Conservation (phyloP, 2,797 vertebrate genomes). For the Typhlichthys subterraneus region DNA sequence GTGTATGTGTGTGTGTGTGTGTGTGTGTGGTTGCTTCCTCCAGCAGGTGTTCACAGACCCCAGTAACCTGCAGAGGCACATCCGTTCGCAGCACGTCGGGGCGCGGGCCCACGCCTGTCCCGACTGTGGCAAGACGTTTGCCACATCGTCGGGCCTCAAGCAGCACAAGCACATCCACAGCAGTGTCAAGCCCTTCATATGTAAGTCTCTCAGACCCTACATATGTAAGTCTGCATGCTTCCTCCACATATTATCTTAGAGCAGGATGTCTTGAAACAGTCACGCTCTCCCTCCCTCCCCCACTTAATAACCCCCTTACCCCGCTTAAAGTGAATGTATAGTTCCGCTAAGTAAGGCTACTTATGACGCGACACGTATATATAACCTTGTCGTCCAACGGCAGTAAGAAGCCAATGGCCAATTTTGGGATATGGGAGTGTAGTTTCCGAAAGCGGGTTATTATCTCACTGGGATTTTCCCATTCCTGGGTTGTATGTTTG, state of each 20-base stretch:
- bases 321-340: too few species aligned
- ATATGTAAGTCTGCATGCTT: constrained; percentile 82
- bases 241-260: constrained; percentile 41
- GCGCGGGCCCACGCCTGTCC: constrained; percentile 97
- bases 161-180: constrained; percentile 99
- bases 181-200: constrained; percentile 99
- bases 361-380: too few species aligned
- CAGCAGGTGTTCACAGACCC: constrained; percentile 99
- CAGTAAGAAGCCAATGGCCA: not conserved
- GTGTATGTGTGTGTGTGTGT: constrained; percentile 32
- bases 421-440: not conserved
- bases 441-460: not conserved
- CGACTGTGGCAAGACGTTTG: constrained; percentile 99
- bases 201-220: constrained; percentile 93
- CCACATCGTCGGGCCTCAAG: constrained; percentile 99
- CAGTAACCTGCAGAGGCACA: constrained; percentile 99
- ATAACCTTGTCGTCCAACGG: not conserved
- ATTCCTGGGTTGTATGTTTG: not conserved
- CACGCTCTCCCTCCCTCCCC: too few species aligned
- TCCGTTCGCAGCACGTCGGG: constrained; percentile 98
- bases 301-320: too few species aligned
- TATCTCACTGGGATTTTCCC: not conserved
- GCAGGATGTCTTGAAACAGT: not conserved
- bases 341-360: too few species aligned
- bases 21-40: constrained; percentile 80